Base-by-base conservation (phyloP, 1,140 invertebrate species). In the Hydropsyche tenuis region DNA sequence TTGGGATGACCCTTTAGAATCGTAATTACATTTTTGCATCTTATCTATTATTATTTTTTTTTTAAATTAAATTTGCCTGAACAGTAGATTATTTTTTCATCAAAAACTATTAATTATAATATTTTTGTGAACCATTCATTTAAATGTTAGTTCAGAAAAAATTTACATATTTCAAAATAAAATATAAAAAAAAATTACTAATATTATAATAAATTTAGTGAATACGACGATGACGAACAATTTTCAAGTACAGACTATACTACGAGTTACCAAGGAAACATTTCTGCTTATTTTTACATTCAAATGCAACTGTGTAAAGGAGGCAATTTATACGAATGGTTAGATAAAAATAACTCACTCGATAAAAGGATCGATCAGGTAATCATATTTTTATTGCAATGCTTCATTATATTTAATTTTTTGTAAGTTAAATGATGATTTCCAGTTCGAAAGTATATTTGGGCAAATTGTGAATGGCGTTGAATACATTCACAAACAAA, bases 1-100 rank as follows among this genome's bases (percentile, higher is more conserved):
- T 60, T 60, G 56, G 56, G 56, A 60, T 25, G 56, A 60, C 25
- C 56, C 56, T 25, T 25, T 60, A 12, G 56, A 60, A 60, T 25
- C 7, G 56, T 60, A 60, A 53, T 18, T n/a, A 22, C 5, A 22
- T 60, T 23, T 9, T 5, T 5, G 11, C 22, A 20, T 18, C 3
- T 56, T n/a, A 48, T n/a, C 16, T n/a, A n/a, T n/a, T n/a, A n/a
- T 48, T 14, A 18, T 18, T 48, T 6, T 56, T 5, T 18, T 12
- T 56, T n/a, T n/a, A n/a, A n/a, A n/a, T n/a, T n/a, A n/a, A n/a
- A n/a, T n/a, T n/a, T n/a, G n/a, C n/a, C n/a, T n/a, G n/a, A n/a
- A n/a, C n/a, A n/a, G n/a, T n/a, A n/a, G n/a, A n/a, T n/a, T n/a
- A n/a, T n/a, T n/a, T n/a, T n/a, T n/a, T n/a, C n/a, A n/a, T n/a